These are phyloP conservation scores for Coranthus polyacanthus DNA, from an alignment of 2,797 vertebrate genomes.

Conservation along the genomic window DNA sequence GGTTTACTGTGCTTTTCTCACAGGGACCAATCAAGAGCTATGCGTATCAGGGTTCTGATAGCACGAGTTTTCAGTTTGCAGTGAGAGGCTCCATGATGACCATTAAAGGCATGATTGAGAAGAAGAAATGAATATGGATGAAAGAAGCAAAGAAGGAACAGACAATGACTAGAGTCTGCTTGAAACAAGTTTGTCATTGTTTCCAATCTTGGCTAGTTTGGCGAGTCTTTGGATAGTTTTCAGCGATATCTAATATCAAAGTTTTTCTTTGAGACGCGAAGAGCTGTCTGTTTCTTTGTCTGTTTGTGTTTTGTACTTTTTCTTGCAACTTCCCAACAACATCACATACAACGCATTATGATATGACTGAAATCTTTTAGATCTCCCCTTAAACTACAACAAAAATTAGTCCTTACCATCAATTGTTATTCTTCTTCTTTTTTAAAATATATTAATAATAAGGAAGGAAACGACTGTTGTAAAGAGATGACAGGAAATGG, in stretches of 20 bases:
- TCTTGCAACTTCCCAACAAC: background rate
- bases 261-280: slow-evolving; percentile 30
- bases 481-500: no score
- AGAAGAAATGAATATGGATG: slow-evolving; percentile 36
- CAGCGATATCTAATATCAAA: slow-evolving; percentile 35
- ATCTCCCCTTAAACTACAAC: no score
- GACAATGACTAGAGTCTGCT: slow-evolving; percentile 14
- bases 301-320: slow-evolving; percentile 27
- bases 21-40: slow-evolving; percentile 78
- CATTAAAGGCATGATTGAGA: slow-evolving; percentile 43
- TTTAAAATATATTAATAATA: no score
- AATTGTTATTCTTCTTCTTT: no score
- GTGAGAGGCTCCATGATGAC: slow-evolving; percentile 24
- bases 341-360: no score
- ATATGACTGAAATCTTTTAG: no score
- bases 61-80: slow-evolving; percentile 31
- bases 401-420: no score
- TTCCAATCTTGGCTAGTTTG: slow-evolving; percentile 7
- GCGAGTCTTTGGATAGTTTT: background rate
- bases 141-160: slow-evolving; percentile 14
- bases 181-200: slow-evolving; percentile 33
- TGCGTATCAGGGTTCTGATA: slow-evolving; percentile 43
- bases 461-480: no score
- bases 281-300: slow-evolving; percentile 18
- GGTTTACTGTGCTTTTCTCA: slow-evolving; percentile 66